Conservation (phyloP, 1,140 invertebrate species). For the Apis florea region DNA sequence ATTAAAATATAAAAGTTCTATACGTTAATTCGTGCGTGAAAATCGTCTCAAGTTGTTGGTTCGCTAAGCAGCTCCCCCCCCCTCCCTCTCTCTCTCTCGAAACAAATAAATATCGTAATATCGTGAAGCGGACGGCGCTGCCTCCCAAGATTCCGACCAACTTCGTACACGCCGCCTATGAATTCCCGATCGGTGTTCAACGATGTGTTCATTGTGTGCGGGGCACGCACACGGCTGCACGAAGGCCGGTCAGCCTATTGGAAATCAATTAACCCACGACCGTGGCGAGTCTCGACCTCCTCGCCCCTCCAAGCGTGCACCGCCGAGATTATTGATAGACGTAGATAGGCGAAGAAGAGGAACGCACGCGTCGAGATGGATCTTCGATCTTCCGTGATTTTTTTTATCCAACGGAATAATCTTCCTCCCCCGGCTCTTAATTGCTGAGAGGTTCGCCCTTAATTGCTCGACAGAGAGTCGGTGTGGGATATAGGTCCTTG, state of each 20-base stretch:
- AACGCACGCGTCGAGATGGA: background rate
- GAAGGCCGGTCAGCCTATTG: constrained; percentile 69
- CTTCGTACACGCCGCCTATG: constrained; percentile 15
- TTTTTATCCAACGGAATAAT: background rate
- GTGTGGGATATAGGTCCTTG: background rate
- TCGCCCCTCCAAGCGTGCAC: background rate
- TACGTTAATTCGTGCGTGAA: too few relatives aligned
- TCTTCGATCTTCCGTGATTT: background rate
- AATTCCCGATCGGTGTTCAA: constrained; percentile 36
- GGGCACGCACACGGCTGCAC: constrained; percentile 13
- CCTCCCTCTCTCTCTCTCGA: too few relatives aligned
- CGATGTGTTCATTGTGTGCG: constrained; percentile 37
- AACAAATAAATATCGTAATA: background rate
- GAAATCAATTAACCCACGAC: constrained; percentile 72
- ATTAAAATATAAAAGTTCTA: too few relatives aligned
- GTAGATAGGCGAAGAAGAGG: background rate
- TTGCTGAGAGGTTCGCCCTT: background rate
- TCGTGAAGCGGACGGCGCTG: background rate
- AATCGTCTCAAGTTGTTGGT: too few relatives aligned
- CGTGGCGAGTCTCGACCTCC: constrained; percentile 47
- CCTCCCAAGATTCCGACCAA: constrained; percentile 39
- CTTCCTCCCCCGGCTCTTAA: background rate
- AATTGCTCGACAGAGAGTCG: background rate
- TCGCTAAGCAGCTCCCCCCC: too few relatives aligned
- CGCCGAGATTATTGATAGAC: constrained; percentile 24